Evolutionary conservation across 2,113 vertebrate genomes (phyloP), one percentile per base, ranked within the genome.

Genomic region (Heterotilapia buettikoferi): DNA sequence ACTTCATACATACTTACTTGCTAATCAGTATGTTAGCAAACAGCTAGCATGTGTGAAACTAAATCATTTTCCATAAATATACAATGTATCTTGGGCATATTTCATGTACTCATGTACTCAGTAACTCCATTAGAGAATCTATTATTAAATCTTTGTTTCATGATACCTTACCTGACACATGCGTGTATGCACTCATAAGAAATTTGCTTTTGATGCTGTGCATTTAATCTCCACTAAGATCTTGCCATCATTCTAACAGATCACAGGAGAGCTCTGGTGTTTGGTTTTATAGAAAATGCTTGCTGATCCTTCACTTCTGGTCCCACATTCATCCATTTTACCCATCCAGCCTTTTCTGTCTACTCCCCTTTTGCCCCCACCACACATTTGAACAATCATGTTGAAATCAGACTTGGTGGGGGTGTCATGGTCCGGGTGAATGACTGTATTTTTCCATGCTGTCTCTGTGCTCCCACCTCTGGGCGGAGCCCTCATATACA

Each of bases 221-320:
- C 68, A 79, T 85, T 76, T 84, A 38, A 36, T 80, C 68, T 82
- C 5, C 63, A 88, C 36, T 73, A 57, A 88, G 31, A 87, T 84
- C 54, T 47, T 73, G 36, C 76, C 18, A n/a, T 84, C 76, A 43
- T 84, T 43, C 45, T 61, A 38, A 29, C 21, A 54, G 71, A 88
- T 84, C 76, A 54, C 47, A 56, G 33, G 50, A 76, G 38, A 29
- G 50, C 14, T 90, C 86, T 82, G 88, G 89, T 92, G 88, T 84
- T 43, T 43, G 38, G 61, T 84, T 86, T 86, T 84, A 89, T 50
- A 73, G 16, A 73, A 91, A 81, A 73, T 83, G 45, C 73, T 13
- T 82, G 89, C 73, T 86, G 84, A 91, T 90, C 85, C 83, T 85
- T 89, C 76, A 79, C 54, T 88, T 68, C 85, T 40, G 43, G 84